Conservation (phyloP, 1,140 invertebrate species). For the Magallana gigas region DNA sequence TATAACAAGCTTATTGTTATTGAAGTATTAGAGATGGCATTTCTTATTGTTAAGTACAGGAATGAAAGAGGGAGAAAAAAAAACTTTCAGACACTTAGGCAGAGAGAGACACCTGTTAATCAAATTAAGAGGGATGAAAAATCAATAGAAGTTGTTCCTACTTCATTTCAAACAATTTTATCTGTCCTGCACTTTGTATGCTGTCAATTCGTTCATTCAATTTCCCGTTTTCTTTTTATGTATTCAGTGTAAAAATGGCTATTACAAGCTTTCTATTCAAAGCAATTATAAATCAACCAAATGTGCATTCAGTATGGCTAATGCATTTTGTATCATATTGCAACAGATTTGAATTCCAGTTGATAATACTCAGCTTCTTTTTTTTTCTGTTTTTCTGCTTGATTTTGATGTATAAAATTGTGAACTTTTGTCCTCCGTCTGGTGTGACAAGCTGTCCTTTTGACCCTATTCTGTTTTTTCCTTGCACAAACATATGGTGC, state of each 20-base stretch:
- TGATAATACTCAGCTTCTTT: not conserved
- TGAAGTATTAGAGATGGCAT: constrained; percentile 1
- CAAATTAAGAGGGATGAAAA: not conserved
- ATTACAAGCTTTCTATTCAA: not conserved
- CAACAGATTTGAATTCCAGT: not conserved
- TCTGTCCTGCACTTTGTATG: not conserved
- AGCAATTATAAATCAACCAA: not conserved
- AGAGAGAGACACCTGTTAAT: not conserved
- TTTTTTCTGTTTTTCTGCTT: not conserved
- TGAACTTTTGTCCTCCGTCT: constrained; percentile 25
- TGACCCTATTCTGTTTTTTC: constrained; percentile 2
- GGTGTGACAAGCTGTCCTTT: constrained; percentile 27
- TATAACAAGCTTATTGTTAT: constrained; percentile 16
- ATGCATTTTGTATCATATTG: not conserved
- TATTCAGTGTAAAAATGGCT: not conserved
- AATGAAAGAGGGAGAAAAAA: not conserved
- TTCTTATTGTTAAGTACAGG: constrained; percentile 24
- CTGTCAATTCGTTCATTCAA: not conserved
- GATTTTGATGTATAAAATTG: constrained; percentile 1
- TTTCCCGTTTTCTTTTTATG: not conserved
- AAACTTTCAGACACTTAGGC: not conserved
- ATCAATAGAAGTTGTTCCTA: not conserved
- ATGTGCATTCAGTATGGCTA: not conserved
- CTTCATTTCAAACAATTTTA: not conserved
- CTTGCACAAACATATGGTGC: constrained; percentile 14